These are phyloP conservation scores for Athripsodes cinereus DNA, from an alignment of 2,888 invertebrate genomes.

Conservation along the genomic window DNA sequence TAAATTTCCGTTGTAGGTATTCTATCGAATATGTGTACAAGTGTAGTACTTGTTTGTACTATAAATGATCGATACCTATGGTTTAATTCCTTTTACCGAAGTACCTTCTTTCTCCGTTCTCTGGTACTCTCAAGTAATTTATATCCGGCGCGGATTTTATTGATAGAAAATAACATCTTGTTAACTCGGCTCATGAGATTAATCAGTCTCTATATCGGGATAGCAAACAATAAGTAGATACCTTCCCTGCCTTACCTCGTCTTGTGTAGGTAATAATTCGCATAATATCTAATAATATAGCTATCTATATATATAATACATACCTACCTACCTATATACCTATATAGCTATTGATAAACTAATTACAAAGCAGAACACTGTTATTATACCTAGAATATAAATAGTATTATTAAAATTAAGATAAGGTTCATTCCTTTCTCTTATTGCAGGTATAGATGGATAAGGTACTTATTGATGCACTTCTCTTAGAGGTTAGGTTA, in stretches of 20 bases:
- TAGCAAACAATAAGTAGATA: conserved; percentile 12
- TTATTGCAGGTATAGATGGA: too few species aligned
- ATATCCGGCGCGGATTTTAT: conserved; percentile 1
- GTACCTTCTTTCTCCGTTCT: neutral
- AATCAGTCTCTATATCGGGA: conserved; percentile 17
- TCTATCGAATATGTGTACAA: too few species aligned
- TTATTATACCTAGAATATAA: conserved; percentile 7
- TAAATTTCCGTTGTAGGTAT: too few species aligned
- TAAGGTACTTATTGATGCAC: too few species aligned
- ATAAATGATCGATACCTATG: too few species aligned
- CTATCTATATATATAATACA: neutral
- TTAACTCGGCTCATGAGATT: conserved; percentile 20
- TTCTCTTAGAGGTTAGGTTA: too few species aligned
- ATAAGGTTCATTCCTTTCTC: neutral
- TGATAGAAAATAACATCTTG: conserved; percentile 16
- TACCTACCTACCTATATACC: neutral
- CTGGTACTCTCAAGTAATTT: neutral
- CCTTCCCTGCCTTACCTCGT: too few species aligned
- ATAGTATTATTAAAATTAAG: conserved; percentile 1
- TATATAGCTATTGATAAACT: conserved; percentile 7
- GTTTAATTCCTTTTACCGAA: neutral
- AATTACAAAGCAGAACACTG: conserved; percentile 7
- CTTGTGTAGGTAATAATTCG: too few species aligned
- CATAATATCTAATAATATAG: neutral
- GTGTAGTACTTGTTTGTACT: too few species aligned